These are phyloP conservation scores for Melanerpes formicivorus DNA, from an alignment of 2,113 vertebrate genomes.

Conservation along the genomic window DNA sequence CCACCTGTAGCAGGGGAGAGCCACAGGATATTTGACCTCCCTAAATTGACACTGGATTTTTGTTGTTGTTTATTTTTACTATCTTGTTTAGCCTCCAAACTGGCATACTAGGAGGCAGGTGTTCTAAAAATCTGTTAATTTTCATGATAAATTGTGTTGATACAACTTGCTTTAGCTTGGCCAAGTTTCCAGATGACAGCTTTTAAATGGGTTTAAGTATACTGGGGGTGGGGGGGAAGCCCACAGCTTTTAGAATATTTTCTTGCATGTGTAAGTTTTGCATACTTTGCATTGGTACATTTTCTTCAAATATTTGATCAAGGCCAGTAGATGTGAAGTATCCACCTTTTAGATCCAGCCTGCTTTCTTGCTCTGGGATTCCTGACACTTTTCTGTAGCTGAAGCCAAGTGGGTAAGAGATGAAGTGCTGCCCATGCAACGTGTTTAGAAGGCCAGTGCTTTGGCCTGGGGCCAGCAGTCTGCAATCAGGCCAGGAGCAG, in stretches of 20 bases:
- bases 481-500: background rate
- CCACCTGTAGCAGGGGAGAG: background rate
- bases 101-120: background rate
- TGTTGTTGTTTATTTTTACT: background rate
- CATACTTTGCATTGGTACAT: background rate
- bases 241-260: background rate
- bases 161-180: background rate
- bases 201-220: background rate
- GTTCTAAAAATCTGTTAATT: background rate
- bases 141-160: background rate
- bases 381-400: background rate
- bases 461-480: background rate
- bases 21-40: background rate
- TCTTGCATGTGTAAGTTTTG: background rate
- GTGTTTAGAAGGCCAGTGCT: background rate
- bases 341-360: background rate
- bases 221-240: too few species aligned
- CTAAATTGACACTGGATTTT: background rate
- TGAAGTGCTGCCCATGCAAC: background rate
- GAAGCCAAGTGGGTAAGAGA: background rate
- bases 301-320: background rate
- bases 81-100: background rate
- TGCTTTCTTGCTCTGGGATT: background rate
- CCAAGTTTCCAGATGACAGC: background rate
- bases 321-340: background rate